phyloP scores from a whole-genome alignment of 1,140 invertebrate species.

The Eubasilissa regina region DNA sequence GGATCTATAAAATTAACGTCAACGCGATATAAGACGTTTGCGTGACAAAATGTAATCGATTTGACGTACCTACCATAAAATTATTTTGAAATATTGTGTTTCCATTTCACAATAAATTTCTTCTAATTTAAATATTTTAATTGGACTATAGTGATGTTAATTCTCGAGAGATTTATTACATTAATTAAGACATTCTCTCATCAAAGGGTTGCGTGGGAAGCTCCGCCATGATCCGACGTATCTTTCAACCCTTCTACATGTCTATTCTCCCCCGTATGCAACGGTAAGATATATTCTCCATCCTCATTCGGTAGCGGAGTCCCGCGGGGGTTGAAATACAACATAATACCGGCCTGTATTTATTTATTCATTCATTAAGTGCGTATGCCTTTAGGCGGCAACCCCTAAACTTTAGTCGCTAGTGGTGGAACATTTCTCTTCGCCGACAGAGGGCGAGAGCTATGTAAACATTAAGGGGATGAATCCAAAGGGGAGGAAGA shows the following conservation, averaged over 20 bases:
- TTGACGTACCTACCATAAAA: not conserved
- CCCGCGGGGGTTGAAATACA: constrained; percentile 51
- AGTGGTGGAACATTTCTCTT: constrained; percentile 21
- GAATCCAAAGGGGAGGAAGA: constrained; percentile 1
- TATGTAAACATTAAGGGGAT: constrained; percentile 42
- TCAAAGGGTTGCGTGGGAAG: constrained; percentile 41
- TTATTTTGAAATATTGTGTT: too few species aligned
- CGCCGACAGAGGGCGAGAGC: constrained; percentile 36
- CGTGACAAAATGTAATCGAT: not conserved
- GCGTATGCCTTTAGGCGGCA: constrained; percentile 53
- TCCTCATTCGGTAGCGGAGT: constrained; percentile 19
- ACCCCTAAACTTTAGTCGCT: constrained; percentile 16
- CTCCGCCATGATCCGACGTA: not conserved
- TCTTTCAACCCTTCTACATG: constrained; percentile 22
- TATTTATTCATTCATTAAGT: constrained; percentile 61
- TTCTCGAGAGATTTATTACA: constrained; percentile 32
- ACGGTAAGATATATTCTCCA: constrained; percentile 13
- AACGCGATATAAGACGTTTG: not conserved
- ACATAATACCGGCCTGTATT: constrained; percentile 59
- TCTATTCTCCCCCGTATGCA: constrained; percentile 6
- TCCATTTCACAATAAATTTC: too few species aligned
- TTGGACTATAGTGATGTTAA: constrained; percentile 5
- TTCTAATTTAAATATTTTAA: constrained; percentile 18
- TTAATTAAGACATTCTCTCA: constrained; percentile 45
- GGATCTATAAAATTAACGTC: not conserved